Evolutionary conservation across 35 echinoderm and acorn worm genomes (phyloP), one percentile per base, ranked within the genome.

Genomic region (Acanthaster planci): DNA sequence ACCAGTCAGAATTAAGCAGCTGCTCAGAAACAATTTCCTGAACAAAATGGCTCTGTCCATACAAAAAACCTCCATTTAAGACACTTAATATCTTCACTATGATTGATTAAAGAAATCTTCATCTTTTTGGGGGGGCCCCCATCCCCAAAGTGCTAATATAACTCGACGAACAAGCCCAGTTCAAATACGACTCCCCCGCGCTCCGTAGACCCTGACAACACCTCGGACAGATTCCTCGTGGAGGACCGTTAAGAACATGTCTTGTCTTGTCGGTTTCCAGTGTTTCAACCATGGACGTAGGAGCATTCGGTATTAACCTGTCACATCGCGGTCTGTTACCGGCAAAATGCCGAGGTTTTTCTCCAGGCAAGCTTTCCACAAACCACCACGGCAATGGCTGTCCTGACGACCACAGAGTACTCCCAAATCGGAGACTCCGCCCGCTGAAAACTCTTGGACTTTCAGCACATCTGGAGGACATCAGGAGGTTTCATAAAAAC

Each of bases 141-240:
- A n/a, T n/a, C n/a, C n/a, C 2, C 23, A 8, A 68, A 34, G 29
- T 34, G 29, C 60, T 26, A 27, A 34, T 14, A 68, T 9, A 2
- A 10, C 19, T 68, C 8, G 60, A 34, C 34, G 27, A 26, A 35
- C 60, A 31, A 10, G 60, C 60, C 21, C 22, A 34, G 23, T 68
- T 68, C 60, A 15, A 68, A 68, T 68, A 68, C 60, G 34, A 68
- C 60, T 27, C 60, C 60, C 21, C 19, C 14, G 60, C 21, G 60
- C 34, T 31, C 29, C 60, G 15, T 68, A 12, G 60, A 68, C 21
- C 60, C 60, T 10, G 21, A 12, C 60, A 68, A 68, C 60, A 68
- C 60, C 29, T 23, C 60, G 17, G 60, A 68, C 60, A 68, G 60
- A 68, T 68, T 68, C 34, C 29, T 68, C 8, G 60, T 68, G 8